Conservation (phyloP, 2,888 invertebrate genomes). For the Phytoseiulus persimilis region DNA sequence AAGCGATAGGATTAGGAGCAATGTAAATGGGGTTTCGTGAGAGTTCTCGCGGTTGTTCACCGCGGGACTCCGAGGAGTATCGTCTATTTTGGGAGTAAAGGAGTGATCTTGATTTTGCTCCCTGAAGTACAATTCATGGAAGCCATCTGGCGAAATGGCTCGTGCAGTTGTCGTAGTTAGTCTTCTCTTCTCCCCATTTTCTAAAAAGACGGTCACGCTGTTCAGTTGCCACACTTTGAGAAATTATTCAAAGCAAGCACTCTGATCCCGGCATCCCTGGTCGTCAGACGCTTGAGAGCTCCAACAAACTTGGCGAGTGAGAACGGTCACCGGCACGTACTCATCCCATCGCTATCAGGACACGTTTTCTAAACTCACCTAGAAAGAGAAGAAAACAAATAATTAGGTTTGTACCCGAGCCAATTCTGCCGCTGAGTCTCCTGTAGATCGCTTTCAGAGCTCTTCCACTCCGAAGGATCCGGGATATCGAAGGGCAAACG, state of each 20-base stretch:
- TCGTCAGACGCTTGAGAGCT: background rate
- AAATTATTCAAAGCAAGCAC: background rate
- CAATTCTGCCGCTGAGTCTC: no score
- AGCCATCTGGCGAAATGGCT: background rate
- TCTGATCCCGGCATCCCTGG: background rate
- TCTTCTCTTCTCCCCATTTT: background rate
- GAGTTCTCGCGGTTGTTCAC: no score
- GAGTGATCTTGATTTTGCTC: background rate
- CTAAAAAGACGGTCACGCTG: background rate
- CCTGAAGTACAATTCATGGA: background rate
- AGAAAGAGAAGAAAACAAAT: background rate
- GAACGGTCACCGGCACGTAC: background rate
- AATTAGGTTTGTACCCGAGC: no score
- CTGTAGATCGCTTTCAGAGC: no score
- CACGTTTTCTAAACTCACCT: background rate
- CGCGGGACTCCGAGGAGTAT: background rate
- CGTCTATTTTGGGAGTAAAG: background rate
- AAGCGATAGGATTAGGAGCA: no score
- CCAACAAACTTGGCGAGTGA: background rate
- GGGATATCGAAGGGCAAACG: no score
- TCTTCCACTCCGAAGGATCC: no score
- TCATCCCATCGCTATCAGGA: background rate
- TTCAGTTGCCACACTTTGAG: background rate
- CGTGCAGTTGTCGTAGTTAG: background rate
- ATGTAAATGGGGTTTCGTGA: no score